Evolutionary conservation across 2,888 invertebrate species (phyloP).

Genomic region (Cephalotes varians): DNA sequence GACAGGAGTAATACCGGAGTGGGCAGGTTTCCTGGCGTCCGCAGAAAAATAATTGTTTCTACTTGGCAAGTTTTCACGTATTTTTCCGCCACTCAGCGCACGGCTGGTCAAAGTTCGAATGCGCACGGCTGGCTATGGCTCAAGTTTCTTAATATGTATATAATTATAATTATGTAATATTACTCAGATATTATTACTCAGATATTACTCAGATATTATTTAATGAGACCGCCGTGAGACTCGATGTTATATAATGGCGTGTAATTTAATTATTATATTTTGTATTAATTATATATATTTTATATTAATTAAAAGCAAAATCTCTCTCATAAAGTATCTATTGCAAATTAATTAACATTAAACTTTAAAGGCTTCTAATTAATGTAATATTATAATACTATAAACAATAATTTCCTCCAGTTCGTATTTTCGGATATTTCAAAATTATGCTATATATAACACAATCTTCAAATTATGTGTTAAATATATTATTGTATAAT

Average conservation of each 20-base stretch:
- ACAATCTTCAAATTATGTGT: background rate
- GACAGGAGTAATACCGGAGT: constrained; percentile 22
- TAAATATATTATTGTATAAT: background rate
- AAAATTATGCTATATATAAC: background rate
- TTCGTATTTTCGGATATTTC: constrained; percentile 3
- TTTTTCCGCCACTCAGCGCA: background rate
- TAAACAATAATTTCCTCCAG: background rate
- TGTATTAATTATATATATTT: constrained; percentile 27
- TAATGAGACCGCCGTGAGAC: background rate
- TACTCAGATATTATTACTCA: too few species aligned
- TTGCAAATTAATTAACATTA: constrained; percentile 27
- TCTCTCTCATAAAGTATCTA: background rate
- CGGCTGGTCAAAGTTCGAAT: background rate
- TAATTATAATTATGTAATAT: background rate
- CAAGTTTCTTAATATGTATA: background rate
- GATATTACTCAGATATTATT: too few species aligned
- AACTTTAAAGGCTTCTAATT: background rate
- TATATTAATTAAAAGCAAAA: constrained; percentile 21
- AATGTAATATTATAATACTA: background rate
- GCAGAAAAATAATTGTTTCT: constrained; percentile 57
- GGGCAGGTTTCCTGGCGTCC: constrained; percentile 28
- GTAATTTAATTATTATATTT: constrained; percentile 12
- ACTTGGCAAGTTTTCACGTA: constrained; percentile 43
- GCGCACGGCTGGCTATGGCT: too few species aligned
- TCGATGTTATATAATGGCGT: background rate